A percentile compares a stretch with the other conserved stretches of the same genome.
phyloP scores from a whole-genome alignment of 1,140 invertebrate species.

The Fopius arisanus region DNA sequence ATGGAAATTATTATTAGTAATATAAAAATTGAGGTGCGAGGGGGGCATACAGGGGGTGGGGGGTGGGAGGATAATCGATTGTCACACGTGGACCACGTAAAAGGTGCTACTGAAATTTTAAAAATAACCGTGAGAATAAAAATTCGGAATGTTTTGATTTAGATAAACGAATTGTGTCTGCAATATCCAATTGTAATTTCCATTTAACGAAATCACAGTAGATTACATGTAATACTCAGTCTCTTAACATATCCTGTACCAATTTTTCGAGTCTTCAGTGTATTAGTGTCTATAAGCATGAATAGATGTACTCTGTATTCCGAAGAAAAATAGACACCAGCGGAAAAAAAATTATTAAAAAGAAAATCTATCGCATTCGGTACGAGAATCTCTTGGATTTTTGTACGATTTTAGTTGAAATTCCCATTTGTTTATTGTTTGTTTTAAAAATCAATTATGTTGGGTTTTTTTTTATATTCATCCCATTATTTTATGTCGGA shows the following conservation, averaged over 20 bases:
- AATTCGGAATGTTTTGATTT: background rate
- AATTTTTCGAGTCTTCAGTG: background rate
- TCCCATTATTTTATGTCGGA: too few relatives aligned
- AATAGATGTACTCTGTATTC: slow-evolving; percentile 5
- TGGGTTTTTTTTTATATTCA: too few relatives aligned
- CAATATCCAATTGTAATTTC: background rate
- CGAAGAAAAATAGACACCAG: background rate
- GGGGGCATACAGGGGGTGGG: background rate
- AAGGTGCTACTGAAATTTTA: slow-evolving; percentile 20
- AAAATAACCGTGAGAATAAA: background rate
- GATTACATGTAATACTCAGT: background rate
- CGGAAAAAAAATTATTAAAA: background rate
- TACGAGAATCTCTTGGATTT: too few relatives aligned
- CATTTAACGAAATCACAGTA: background rate
- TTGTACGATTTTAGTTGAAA: too few relatives aligned
- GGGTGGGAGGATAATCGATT: background rate
- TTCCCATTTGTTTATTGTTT: too few relatives aligned
- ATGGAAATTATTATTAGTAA: slow-evolving; percentile 10
- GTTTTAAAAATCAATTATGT: too few relatives aligned
- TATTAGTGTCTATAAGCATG: slow-evolving; percentile 8
- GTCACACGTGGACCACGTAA: background rate
- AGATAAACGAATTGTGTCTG: background rate
- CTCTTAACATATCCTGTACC: slow-evolving; percentile 14
- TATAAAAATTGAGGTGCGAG: background rate
- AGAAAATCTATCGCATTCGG: background rate